Conservation (phyloP, 2,888 invertebrate genomes). For the Crossocerus cetratus region DNA sequence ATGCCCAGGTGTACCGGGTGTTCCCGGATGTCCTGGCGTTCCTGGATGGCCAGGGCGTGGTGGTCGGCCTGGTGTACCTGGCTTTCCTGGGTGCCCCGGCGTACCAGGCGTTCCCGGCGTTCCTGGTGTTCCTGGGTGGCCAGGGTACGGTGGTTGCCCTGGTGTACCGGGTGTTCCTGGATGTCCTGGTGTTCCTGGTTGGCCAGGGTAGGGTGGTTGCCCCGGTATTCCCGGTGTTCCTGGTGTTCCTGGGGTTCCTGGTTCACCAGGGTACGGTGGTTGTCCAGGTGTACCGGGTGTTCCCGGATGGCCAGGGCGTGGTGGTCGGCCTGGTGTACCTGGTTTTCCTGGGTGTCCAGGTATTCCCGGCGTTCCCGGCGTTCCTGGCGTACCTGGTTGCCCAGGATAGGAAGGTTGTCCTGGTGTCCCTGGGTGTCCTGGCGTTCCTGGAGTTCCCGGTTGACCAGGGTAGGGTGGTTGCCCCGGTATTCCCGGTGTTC, state of each 20-base stretch:
- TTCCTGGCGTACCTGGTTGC: constrained; percentile 22
- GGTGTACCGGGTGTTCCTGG: constrained; percentile 60
- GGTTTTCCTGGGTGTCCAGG: constrained; percentile 55
- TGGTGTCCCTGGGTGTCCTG: constrained; percentile 57
- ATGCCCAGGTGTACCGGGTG: constrained; percentile 27
- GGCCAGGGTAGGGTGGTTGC: too few relatives aligned
- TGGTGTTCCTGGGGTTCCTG: constrained; percentile 27
- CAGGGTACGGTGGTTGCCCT: constrained; percentile 64
- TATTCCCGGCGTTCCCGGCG: constrained; percentile 49
- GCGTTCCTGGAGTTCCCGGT: constrained; percentile 24
- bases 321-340: constrained; percentile 54
- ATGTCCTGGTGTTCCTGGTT: constrained; percentile 58
- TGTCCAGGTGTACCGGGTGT: constrained; percentile 19
- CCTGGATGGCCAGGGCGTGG: constrained; percentile 37
- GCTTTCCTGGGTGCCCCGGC: constrained; percentile 20
- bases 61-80: constrained; percentile 10
- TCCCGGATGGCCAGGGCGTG: constrained; percentile 40
- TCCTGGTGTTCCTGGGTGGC: constrained; percentile 39
- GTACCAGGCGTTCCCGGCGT: constrained; percentile 63
- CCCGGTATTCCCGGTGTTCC: constrained; percentile 50
- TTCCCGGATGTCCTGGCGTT: constrained; percentile 15
- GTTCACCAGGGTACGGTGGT: constrained; percentile 17
- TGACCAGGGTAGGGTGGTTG: constrained; percentile 2
- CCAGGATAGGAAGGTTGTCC: constrained; percentile 11
- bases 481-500: constrained; percentile 51